Base-by-base conservation (phyloP, 2,888 invertebrate species). In the Troides aeacus region DNA sequence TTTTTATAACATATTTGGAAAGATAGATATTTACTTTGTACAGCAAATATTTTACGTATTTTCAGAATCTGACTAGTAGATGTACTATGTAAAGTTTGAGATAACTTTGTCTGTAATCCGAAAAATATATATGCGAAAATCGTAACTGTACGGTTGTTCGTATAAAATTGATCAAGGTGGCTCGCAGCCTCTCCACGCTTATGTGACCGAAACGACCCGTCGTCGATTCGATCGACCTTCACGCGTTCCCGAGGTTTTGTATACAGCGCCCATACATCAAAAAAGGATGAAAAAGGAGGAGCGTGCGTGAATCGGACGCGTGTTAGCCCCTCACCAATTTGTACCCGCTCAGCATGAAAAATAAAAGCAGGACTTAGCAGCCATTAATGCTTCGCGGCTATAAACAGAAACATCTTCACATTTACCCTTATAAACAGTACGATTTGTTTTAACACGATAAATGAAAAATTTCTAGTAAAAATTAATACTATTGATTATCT, bases 291-390 rank as follows among this genome's bases (percentile, higher is more conserved):
- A 75, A 75, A 74, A 77, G 72, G 66, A 65, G 72, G 71, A 72
- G 71, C 81, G 82, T 80, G 83, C 84, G 84, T 82, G 84, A 79
- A 78, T 69, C 69, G 74, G 78, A 79, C 75, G 80, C 81, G 79
- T 81, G 83, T 80, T 80, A 75, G 80, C 77, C 79, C 80, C 81
- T 80, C 79, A 85, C 84, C 85, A 88, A 88, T 88, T 88, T 88
- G 88, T 88, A 84, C 77, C 74, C 68, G 74, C 76, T 73, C 77
- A 74, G 71, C 75, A 77, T 71, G 76, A 78, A 80, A 82, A 85
- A 83, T 81, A 84, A 84, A 82, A 79, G 74, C 36, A 61, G 62
- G 46, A 53, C 53, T 57, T 57, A 57, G 21, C 21, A 21, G 57
- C 21, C 23, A 57, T 57, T 57, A 57, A 57, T 57, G 8, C 21